Evolutionary conservation across 1,140 invertebrate species (phyloP), one percentile per base, ranked within the genome.

Genomic region (Papilio machaon): DNA sequence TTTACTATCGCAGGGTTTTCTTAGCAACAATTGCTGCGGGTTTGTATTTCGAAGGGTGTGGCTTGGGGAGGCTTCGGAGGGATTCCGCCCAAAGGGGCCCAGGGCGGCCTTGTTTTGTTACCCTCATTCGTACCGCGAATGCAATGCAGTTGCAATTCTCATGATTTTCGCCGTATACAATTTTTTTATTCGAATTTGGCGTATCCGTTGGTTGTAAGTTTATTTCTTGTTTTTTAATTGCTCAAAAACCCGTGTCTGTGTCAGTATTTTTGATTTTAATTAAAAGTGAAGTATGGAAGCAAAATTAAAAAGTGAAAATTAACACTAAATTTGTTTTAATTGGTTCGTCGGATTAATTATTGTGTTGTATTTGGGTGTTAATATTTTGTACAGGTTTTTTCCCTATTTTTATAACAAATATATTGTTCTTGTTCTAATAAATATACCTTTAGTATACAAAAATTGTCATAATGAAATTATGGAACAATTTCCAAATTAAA

Each of bases 41-140:
- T 80, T 85, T 79, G 79, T 64, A 79, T 86, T 87, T 81, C 83
- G 84, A 82, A 85, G 87, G 87, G 86, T 78, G 86, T 87, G 84
- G 83, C 83, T 52, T 75, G 78, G 84, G 86, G 82, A 79, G 78
- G 82, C 17, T 86, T 86, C 81, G 60, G 58, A 80, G 85, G 83
- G 82, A 85, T 83, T 81, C 82, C 85, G 83, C 84, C 85, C 83
- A 84, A 80, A 81, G 82, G 86, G 85, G 83, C 82, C 83, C 78
- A 81, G 77, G 81, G 83, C 79, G 78, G 54, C 77, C 58, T 80
- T 79, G 73, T 82, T 83, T 84, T 85, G 77, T 70, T 80, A 84
- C 87, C 83, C 84, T 85, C 85, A 64, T 83, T 82, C 79, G 79
- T 64, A 84, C 47, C 78, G 82, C 75, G 80, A 88, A 82, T 79